Evolutionary conservation across 2,797 vertebrate species (phyloP).

Genomic region (Apogon hyalosoma): DNA sequence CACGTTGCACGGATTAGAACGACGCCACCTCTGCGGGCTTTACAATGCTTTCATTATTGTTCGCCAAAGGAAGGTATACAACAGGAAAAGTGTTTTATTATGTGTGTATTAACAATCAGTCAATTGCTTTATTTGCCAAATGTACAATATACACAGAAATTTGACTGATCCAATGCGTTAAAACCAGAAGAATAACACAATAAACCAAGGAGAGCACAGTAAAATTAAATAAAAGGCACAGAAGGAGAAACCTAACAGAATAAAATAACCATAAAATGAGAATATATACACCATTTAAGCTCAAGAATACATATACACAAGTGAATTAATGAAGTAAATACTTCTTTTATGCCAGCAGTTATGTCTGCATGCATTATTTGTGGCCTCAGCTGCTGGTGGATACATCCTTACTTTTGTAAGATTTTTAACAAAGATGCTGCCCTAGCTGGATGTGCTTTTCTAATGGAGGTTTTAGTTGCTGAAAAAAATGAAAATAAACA

Average conservation of each 20-base stretch:
- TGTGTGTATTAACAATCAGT: neutral
- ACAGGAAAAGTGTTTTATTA: neutral
- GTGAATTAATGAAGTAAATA: conserved; percentile 6
- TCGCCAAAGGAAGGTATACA: neutral
- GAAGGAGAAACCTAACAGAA: conserved; percentile 1
- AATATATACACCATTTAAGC: conserved; percentile 3
- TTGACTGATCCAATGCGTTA: conserved; percentile 13
- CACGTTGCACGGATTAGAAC: neutral
- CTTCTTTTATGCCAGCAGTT: conserved; percentile 2
- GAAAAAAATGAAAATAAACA: too few relatives aligned
- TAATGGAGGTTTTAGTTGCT: too few relatives aligned
- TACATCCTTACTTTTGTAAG: too few relatives aligned
- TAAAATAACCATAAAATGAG: conserved; percentile 3
- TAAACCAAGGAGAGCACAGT: conserved; percentile 3
- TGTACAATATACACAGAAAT: neutral
- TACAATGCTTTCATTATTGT: conserved; percentile 10
- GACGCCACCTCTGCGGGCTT: neutral
- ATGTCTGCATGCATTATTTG: too few relatives aligned
- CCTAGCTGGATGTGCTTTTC: too few relatives aligned
- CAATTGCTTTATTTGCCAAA: neutral
- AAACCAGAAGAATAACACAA: conserved; percentile 7
- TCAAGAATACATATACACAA: neutral
- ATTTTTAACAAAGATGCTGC: too few relatives aligned
- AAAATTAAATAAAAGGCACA: conserved; percentile 20
- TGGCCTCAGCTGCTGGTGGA: too few relatives aligned